A percentile compares a stretch with the other conserved stretches of the same genome.
Conservation (phyloP, 2,888 invertebrate species). For the Drosophila mulleri region DNA sequence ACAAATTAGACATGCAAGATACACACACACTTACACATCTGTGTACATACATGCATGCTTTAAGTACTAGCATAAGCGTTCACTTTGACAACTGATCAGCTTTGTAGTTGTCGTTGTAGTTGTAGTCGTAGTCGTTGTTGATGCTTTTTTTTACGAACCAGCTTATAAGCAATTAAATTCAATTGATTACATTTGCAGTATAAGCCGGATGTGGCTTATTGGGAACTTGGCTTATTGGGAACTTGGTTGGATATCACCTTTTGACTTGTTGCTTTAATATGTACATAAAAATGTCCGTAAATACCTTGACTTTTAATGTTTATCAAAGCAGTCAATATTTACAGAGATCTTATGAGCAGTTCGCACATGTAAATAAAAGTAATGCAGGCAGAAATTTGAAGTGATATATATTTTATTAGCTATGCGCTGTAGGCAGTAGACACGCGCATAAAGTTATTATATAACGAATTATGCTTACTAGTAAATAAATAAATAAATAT, state of each 20-base stretch:
- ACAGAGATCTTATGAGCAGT: slow-evolving; percentile 3
- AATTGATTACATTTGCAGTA: slow-evolving; percentile 48
- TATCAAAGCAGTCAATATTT: slow-evolving; percentile 8
- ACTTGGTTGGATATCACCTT: slow-evolving; percentile 25
- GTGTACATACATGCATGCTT: slow-evolving; percentile 13
- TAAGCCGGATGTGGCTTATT: slow-evolving; percentile 44
- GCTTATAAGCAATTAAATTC: slow-evolving; percentile 58
- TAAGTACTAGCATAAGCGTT: slow-evolving; percentile 41
- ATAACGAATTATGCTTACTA: not conserved
- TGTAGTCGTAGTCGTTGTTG: slow-evolving; percentile 8
- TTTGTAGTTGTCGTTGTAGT: slow-evolving; percentile 31
- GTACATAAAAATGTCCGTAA: slow-evolving; percentile 5
- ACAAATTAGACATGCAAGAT: slow-evolving; percentile 56
- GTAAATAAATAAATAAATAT: too few relatives aligned
- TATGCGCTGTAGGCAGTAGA: not conserved
- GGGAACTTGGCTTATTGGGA: slow-evolving; percentile 3
- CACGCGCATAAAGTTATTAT: too few relatives aligned
- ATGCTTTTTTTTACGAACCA: slow-evolving; percentile 16
- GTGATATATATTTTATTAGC: not conserved
- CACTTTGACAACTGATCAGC: slow-evolving; percentile 58
- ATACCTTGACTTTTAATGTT: slow-evolving; percentile 8
- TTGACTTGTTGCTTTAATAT: slow-evolving; percentile 18
- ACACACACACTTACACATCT: slow-evolving; percentile 14
- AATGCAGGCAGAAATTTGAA: not conserved
- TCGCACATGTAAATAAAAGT: slow-evolving; percentile 4